Base-by-base conservation (phyloP, 2,888 invertebrate species). In the Cantharis rufa region DNA sequence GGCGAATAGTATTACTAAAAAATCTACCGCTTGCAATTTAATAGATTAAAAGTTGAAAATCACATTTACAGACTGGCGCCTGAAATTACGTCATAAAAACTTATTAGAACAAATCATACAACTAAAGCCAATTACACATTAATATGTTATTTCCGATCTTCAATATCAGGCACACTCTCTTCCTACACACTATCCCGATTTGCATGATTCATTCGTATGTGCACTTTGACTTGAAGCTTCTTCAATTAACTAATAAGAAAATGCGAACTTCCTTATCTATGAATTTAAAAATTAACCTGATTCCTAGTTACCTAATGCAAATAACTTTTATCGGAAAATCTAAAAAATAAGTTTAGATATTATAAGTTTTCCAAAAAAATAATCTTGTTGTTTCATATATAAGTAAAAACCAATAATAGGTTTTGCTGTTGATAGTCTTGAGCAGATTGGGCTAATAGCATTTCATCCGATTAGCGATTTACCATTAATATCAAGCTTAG, bases 131-230 rank as follows among this genome's bases (percentile, higher is more conserved):
- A 83, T 83, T 82, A 82, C 80, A 81, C 82, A 83, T 82, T 83
- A 83, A 83, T 82, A 82, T 81, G 83, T 82, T 81, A 82, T 83
- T 83, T 83, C 83, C 82, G 83, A 83, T 82, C 81, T 79, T 66
- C 64, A 72, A 71, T 77, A 77, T 80, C 69, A 79, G 78, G 77
- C 79, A 79, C 79, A 69, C 73, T 80, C 80, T 73, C 80, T 78
- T 78, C 80, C 80, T 80, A 80, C 77, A 77, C 78, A 72, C 76
- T 69, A 72, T 79, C 76, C 75, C 68, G 79, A 79, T 80, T 80
- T 80, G 77, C 79, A 80, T 80, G 78, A 80, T 77, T 80, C 74
- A 79, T 72, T 74, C 75, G 74, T 73, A 72, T 75, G 24, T 77
- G 77, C 74, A 69, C 79, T 74, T 74, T 76, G 74, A 74, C 77